phyloP scores from a whole-genome alignment of 2,113 vertebrate genomes.

The Campylorhamphus procurvoides region DNA sequence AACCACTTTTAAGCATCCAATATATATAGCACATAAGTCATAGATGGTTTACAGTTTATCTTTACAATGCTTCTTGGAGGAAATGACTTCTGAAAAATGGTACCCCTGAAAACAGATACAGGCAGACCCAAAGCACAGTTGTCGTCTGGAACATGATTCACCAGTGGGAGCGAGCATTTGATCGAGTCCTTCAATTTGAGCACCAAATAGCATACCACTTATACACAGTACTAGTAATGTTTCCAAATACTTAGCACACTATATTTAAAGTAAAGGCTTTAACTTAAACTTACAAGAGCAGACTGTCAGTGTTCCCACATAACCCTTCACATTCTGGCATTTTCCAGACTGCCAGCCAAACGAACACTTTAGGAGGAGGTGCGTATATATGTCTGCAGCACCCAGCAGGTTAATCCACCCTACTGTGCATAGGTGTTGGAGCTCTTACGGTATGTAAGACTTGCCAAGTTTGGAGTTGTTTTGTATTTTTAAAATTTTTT shows the following conservation, averaged over 20 bases:
- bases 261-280: background rate
- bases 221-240: background rate
- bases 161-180: background rate
- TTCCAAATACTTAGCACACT: conserved; percentile 3
- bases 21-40: background rate
- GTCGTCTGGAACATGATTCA: background rate
- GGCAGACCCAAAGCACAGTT: background rate
- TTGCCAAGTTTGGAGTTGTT: conserved; percentile 60
- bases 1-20: background rate
- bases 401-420: conserved; percentile 72
- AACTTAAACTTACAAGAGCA: conserved; percentile 47
- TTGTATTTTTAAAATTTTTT: background rate
- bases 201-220: background rate
- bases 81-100: background rate
- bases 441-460: conserved; percentile 75
- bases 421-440: conserved; percentile 75
- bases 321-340: conserved; percentile 75
- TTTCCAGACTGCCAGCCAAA: conserved; percentile 77
- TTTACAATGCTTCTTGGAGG: background rate
- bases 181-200: background rate
- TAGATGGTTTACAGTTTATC: background rate
- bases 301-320: conserved; percentile 57
- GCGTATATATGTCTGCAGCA: conserved; percentile 68
- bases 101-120: background rate
- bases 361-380: conserved; percentile 74